Evolutionary conservation across 37 sponge, comb jelly and placozoan species (phyloP), one percentile per base, ranked within the genome.

Genomic region (Ianthella basta): DNA sequence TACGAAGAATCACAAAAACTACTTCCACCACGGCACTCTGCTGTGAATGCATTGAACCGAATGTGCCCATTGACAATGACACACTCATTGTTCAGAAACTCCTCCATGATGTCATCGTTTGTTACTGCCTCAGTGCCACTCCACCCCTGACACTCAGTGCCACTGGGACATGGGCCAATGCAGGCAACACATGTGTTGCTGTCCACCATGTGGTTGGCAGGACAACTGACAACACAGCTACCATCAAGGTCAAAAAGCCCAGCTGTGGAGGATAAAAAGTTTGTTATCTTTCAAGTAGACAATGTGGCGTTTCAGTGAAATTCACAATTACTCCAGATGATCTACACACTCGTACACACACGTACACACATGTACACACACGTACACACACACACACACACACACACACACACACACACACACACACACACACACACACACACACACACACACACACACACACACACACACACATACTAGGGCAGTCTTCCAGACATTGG

Each of bases 101-200:
- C 92, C 79, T 97, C 86, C 38, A 90, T 87, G n/a, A 98, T 92
- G 85, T 98, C 98, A 63, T 96, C 96, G n/a, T 96, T 74, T 37
- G 92, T 87, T 21, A 98, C 81, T 12, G 91, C 84, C 56, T 96
- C 97, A 78, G 94, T 95, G 25, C 87, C 75, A 32, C 95, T 89
- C 44, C 95, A 91, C 81, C 95, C 90, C 72, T 94, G 88, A 23
- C 94, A 82, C 63, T 87, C 73, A 16, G 81, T 86, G 21, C 90
- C 87, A 0, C 94, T 64, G 12, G 89, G 89, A 29, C 89, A 89
- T 14, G 56, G 56, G 8, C 89, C 89, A 81, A 60, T 60, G 44
- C 89, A 89, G 0, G 41, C 35, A 23, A 54, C 55, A 72, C 89
- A 89, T 37, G 13, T 8, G 50, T 44, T 34, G 41, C 72, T 61